Evolutionary conservation across 2,888 invertebrate species (phyloP), one percentile per base, ranked within the genome.

Genomic region (Danaus chrysippus): DNA sequence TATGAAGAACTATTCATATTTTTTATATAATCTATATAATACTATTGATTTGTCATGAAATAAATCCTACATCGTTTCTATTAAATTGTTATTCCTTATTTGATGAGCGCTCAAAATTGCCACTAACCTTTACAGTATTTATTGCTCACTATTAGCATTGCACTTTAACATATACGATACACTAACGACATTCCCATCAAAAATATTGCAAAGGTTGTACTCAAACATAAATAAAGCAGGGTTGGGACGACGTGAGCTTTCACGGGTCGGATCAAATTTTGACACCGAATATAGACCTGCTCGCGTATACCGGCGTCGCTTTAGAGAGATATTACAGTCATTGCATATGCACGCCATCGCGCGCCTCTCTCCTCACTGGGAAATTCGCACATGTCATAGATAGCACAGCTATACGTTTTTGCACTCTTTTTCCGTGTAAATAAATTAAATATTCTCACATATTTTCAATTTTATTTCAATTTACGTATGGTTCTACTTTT

Each of bases 201-300:
- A 34, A 34, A 34, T 34, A 34, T 34, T 34, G 23, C 23, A 34
- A 34, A 34, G 23, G 6, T 34, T 34, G 23, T 34, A 1, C 23
- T 2, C 8, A 5, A 34, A 34, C 23, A 23, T 58, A 34, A 49
- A 42, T 58, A 65, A 85, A 85, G 62, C 78, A 97, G 97, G 98
- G 98, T 12, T 97, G 96, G 94, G 95, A 97, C 75, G 98, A 98
- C 81, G 95, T 97, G 10, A 94, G 97, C 72, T 97, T 96, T 77
- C 97, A 97, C 74, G 98, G 98, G 0, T 95, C 95, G 0, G 92
- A 94, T 71, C 96, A 97, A 85, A 95, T 97, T 70, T 92, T 94
- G 49, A 98, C 98, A 0, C 97, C 97, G 0, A 98, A 98, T 81
- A 96, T 98, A 67, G 98, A 98, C 82, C 93, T 95, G 34, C 79